phyloP scores from a whole-genome alignment of 1,140 invertebrate genomes.

The Gonioctena quinquepunctata region DNA sequence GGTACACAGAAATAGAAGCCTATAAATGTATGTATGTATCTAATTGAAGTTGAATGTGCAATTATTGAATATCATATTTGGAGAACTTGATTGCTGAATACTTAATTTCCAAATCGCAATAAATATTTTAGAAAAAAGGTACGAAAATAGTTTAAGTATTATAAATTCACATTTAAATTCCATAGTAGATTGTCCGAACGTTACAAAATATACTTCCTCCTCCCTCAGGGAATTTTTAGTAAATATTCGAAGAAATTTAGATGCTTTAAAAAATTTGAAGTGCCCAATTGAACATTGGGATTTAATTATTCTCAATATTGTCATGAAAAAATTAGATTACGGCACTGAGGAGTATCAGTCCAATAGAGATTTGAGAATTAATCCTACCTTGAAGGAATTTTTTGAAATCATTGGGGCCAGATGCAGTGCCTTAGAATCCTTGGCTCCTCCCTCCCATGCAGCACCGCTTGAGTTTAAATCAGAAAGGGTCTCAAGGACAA shows the following conservation, averaged over 20 bases:
- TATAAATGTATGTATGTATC: too few relatives aligned
- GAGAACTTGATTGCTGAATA: too few relatives aligned
- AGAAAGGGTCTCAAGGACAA: neutral
- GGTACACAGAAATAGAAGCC: too few relatives aligned
- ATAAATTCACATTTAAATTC: constrained; percentile 2
- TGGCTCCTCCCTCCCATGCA: neutral
- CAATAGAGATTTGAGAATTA: neutral
- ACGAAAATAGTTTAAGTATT: constrained; percentile 5
- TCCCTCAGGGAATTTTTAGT: constrained; percentile 6
- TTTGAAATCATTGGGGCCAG: neutral
- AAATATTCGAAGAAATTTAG: neutral
- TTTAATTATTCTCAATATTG: constrained; percentile 4
- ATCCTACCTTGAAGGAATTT: constrained; percentile 8
- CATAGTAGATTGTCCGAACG: neutral
- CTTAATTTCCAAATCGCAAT: constrained; percentile 18
- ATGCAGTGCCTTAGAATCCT: neutral
- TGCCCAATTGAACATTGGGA: constrained; percentile 12
- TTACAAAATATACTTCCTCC: constrained; percentile 10
- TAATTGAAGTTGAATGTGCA: too few relatives aligned
- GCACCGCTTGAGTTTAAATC: neutral
- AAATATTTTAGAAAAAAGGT: constrained; percentile 6
- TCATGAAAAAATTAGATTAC: constrained; percentile 13
- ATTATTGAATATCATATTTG: too few relatives aligned
- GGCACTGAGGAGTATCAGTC: constrained; percentile 1
- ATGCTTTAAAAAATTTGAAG: constrained; percentile 12